phyloP scores from a whole-genome alignment of 2,888 invertebrate species.

The Lochmaea crataegi region DNA sequence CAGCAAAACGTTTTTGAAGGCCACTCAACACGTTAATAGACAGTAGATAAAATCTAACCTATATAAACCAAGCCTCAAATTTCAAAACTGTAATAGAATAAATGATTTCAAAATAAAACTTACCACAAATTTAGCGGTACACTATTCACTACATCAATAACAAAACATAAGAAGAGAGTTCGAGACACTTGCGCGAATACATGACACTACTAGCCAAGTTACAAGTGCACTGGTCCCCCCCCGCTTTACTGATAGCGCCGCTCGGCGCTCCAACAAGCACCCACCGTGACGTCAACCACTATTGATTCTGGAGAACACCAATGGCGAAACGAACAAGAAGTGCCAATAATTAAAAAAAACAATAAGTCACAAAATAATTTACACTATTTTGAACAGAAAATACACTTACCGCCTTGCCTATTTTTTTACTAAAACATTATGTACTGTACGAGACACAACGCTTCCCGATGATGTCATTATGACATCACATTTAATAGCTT shows the following conservation, averaged over 20 bases:
- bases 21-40: conserved; percentile 62
- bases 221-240: conserved; percentile 65
- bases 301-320: conserved; percentile 63
- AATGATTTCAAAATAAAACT: conserved; percentile 52
- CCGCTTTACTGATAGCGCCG: conserved; percentile 63
- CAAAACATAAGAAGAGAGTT: conserved; percentile 64
- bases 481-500: conserved; percentile 66
- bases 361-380: conserved; percentile 35
- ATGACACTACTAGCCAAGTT: conserved; percentile 67
- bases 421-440: conserved; percentile 32
- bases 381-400: conserved; percentile 17
- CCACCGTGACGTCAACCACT: conserved; percentile 65
- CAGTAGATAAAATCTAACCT: conserved; percentile 41
- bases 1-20: conserved; percentile 65
- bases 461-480: conserved; percentile 68
- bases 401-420: conserved; percentile 39
- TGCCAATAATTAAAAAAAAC: conserved; percentile 49
- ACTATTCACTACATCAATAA: conserved; percentile 61
- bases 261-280: conserved; percentile 54
- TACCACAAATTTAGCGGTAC: conserved; percentile 62
- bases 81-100: conserved; percentile 27
- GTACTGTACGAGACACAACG: conserved; percentile 56
- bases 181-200: conserved; percentile 65
- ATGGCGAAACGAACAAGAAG: conserved; percentile 56
- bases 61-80: conserved; percentile 43